Conservation (phyloP, 2,113 vertebrate genomes). For the Jacana jacana region DNA sequence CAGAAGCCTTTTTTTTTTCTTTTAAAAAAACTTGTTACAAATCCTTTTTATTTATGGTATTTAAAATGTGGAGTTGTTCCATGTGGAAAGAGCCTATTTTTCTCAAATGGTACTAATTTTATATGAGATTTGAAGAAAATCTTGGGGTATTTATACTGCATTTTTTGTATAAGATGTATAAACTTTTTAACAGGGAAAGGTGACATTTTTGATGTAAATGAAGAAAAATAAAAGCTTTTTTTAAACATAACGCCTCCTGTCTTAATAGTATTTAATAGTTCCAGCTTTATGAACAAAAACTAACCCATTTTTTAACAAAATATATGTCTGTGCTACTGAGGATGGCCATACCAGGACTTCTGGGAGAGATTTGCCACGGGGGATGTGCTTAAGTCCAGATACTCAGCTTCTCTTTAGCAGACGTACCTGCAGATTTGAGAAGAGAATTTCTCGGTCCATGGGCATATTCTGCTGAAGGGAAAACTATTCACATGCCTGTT, state of each 20-base stretch:
- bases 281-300: neutral
- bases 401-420: neutral
- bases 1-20: neutral
- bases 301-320: neutral
- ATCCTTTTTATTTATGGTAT: slow-evolving; percentile 75
- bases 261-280: neutral
- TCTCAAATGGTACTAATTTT: slow-evolving; percentile 76
- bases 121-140: slow-evolving; percentile 71
- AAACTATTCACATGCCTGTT: too few relatives aligned
- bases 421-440: neutral
- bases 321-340: neutral
- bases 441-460: neutral
- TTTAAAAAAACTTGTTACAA: slow-evolving; percentile 3
- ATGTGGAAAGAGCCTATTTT: slow-evolving; percentile 70
- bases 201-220: slow-evolving; percentile 63
- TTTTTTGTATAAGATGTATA: slow-evolving; percentile 78
- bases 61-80: slow-evolving; percentile 60
- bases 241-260: slow-evolving; percentile 67
- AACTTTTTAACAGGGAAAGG: slow-evolving; percentile 73
- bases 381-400: neutral
- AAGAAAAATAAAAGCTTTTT: slow-evolving; percentile 75
- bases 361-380: neutral
- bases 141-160: slow-evolving; percentile 75
- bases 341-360: neutral
- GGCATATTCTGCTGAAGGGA: neutral